Base-by-base conservation (phyloP, 2,113 vertebrate species). In the Pungitius pungitius region DNA sequence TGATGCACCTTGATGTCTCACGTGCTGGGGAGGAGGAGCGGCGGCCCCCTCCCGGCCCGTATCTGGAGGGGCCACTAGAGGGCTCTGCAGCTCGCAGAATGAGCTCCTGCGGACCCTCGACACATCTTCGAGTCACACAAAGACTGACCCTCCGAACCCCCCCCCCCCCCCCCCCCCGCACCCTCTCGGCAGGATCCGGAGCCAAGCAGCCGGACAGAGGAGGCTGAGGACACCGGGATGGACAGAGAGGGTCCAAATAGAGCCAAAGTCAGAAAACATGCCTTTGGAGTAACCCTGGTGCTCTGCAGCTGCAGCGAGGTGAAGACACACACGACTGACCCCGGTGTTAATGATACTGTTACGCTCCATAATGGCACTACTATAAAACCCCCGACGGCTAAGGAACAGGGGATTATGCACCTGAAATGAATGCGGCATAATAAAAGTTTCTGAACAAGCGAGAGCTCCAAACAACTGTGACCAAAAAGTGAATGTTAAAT, bases 81-180 rank as follows among this genome's bases (percentile, higher is more conserved):
- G 92, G 92, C 91, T 84, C 91, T 89, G 79, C 65, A 93, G 92
- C 85, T 88, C 88, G 88, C 72, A 71, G 56, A 91, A 93, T 92
- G 47, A 77, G 61, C 67, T 33, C 40, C n/a, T 12, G 47, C 10
- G 37, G 27, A 71, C 13, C 56, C 11, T 17, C 75, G n/a, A 12
- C 49, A 30, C 51, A 54, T 33, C 55, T 60, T 66, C 78, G 42
- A 82, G 60, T 70, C 79, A 80, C 52, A 81, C 47, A 69, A 55
- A 77, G 69, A 69, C 58, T 78, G 69, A 75, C 79, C 83, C n/a
- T n/a, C n/a, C n/a, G n/a, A n/a, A n/a, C n/a, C n/a, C n/a, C n/a
- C 80, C 49, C 57, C 7, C 33, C 33, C 5, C 30, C 30, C 78
- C 49, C 54, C 6, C 33, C 4, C 33, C 33, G 33, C 33, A 35